Base-by-base conservation (phyloP, 2,113 vertebrate species). In the Leptocoma aspasia region DNA sequence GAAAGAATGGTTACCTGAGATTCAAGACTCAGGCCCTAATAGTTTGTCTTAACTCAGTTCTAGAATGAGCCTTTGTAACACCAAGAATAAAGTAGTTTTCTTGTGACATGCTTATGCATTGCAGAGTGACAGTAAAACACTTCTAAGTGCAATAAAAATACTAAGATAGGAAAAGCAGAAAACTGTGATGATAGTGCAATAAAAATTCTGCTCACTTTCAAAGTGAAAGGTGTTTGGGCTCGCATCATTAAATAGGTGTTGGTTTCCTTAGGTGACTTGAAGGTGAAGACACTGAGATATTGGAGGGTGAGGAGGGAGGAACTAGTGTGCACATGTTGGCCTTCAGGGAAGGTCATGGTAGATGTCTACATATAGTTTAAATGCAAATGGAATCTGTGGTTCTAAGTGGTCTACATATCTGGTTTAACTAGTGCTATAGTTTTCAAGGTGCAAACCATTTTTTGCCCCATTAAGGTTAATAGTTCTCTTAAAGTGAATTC, bases 161-260 rank as follows among this genome's bases (percentile, higher is more conserved):
- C 0, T 69, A 71, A 75, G 37, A 53, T 41, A 41, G 45, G 22
- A 64, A 72, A 60, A 71, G 35, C 56, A 47, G 52, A 73, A 73
- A 49, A 56, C 13, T 24, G 0, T 44, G 37, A 63, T 3, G 2
- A 15, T 8, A 64, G 15, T 1, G 23, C 61, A 52, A 3, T n/a
- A 37, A 57, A 94, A 91, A 52, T 33, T 56, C 24, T 88, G 5
- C 35, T 60, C 4, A 0, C 13, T 86, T 49, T 82, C 14, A 41
- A 28, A 68, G 31, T 18, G 30, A 30, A 63, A 63, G n/a, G 13
- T 35, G 13, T 39, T 79, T 77, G 20, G 27, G 20, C 30, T 52
- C 0, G 0, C 7, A 33, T 28, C 2, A 10, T 72, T 53, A 45
- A 68, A 44, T 41, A 59, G 33, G 4, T 73, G 10, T 59, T 90